These are phyloP conservation scores for Phycodurus eques DNA, from an alignment of 2,113 vertebrate genomes.

Conservation along the genomic window DNA sequence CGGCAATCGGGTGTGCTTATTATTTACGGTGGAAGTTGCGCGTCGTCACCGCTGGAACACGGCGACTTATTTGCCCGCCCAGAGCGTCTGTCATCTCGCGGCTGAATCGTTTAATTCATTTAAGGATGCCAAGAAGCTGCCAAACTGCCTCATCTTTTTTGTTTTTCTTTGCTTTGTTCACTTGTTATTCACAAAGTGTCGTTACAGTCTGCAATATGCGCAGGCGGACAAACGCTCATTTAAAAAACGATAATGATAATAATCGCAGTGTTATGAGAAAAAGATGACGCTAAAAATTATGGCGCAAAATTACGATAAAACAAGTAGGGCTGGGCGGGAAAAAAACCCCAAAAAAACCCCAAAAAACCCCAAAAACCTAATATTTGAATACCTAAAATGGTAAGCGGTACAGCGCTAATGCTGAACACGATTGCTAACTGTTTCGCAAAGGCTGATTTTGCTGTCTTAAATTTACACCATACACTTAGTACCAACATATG, in stretches of 20 bases:
- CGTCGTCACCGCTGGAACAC: neutral
- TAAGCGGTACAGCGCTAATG: too few relatives aligned
- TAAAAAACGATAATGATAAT: slow-evolving; percentile 22
- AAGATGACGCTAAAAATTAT: too few relatives aligned
- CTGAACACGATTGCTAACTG: too few relatives aligned
- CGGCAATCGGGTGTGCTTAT: neutral
- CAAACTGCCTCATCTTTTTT: slow-evolving; percentile 18
- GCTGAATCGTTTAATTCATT: slow-evolving; percentile 27
- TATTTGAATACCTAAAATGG: too few relatives aligned
- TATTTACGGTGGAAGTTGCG: slow-evolving; percentile 13
- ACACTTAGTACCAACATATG: too few relatives aligned
- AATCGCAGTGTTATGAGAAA: too few relatives aligned
- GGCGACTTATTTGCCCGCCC: slow-evolving; percentile 16
- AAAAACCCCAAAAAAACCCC: too few relatives aligned
- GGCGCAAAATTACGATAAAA: too few relatives aligned
- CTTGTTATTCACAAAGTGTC: neutral
- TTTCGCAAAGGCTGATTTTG: too few relatives aligned
- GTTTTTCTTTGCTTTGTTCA: slow-evolving; percentile 17
- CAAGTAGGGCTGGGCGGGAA: too few relatives aligned
- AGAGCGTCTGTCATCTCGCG: slow-evolving; percentile 1
- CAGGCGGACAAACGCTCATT: slow-evolving; percentile 49
- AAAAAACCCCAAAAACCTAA: too few relatives aligned
- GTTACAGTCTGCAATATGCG: slow-evolving; percentile 6
- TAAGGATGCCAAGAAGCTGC: slow-evolving; percentile 11
- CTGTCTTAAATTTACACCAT: too few relatives aligned